phyloP scores from a whole-genome alignment of 2,797 vertebrate species.

The Aulostomus chinensis region DNA sequence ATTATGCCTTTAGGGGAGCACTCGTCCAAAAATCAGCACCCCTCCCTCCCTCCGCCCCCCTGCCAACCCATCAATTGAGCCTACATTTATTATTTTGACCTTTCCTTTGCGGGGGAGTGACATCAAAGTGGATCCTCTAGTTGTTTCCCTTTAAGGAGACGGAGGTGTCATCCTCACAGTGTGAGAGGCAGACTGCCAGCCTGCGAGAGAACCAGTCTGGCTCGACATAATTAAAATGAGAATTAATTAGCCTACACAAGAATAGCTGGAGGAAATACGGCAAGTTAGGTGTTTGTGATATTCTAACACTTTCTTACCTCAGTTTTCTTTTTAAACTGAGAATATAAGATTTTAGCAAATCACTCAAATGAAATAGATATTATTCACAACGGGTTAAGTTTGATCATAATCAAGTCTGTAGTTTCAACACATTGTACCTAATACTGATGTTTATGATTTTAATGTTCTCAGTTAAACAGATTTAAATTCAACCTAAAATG shows the following conservation, averaged over 20 bases:
- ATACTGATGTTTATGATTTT: too few relatives aligned
- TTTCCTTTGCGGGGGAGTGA: slow-evolving; percentile 77
- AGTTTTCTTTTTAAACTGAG: too few relatives aligned
- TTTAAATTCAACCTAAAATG: too few relatives aligned
- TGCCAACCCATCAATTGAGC: slow-evolving; percentile 78
- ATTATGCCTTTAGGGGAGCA: slow-evolving; percentile 73
- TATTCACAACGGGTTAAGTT: too few relatives aligned
- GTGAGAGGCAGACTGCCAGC: slow-evolving; percentile 70
- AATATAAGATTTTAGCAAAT: too few relatives aligned
- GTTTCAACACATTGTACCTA: too few relatives aligned
- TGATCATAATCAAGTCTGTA: too few relatives aligned
- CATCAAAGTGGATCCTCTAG: slow-evolving; percentile 76
- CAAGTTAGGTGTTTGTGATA: slow-evolving; percentile 8
- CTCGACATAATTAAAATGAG: slow-evolving; percentile 75
- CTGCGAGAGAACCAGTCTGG: slow-evolving; percentile 61
- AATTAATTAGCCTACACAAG: slow-evolving; percentile 71
- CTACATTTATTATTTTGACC: slow-evolving; percentile 89
- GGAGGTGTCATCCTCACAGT: slow-evolving; percentile 73
- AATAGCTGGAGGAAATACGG: slow-evolving; percentile 20
- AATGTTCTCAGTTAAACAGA: too few relatives aligned
- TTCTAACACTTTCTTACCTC: not conserved
- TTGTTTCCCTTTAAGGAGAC: slow-evolving; percentile 64
- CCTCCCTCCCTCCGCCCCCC: slow-evolving; percentile 46
- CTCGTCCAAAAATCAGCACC: slow-evolving; percentile 71
- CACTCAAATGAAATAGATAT: too few relatives aligned